Conservation (phyloP, 2,888 invertebrate genomes). For the Oscheius sp. region DNA sequence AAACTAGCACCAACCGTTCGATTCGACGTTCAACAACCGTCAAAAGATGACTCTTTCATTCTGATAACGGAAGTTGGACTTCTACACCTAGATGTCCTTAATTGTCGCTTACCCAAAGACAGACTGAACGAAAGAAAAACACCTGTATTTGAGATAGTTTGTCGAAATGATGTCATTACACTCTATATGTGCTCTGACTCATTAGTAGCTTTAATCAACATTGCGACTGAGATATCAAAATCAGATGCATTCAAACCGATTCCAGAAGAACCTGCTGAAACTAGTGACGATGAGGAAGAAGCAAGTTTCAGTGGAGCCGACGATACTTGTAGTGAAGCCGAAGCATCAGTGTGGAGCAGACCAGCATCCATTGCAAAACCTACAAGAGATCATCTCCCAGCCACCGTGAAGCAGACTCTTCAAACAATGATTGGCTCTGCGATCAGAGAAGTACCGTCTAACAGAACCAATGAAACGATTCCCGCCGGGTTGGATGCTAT, state of each 20-base stretch:
- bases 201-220: slow-evolving; percentile 54
- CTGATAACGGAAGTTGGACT: slow-evolving; percentile 51
- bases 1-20: slow-evolving; percentile 31
- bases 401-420: slow-evolving; percentile 8
- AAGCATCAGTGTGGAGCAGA: slow-evolving; percentile 25
- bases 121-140: slow-evolving; percentile 30
- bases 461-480: slow-evolving; percentile 30
- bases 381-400: background rate
- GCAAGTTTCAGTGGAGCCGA: background rate
- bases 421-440: slow-evolving; percentile 54
- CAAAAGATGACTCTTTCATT: slow-evolving; percentile 37
- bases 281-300: slow-evolving; percentile 23
- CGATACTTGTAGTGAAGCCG: slow-evolving; percentile 28
- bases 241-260: slow-evolving; percentile 43
- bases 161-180: slow-evolving; percentile 39
- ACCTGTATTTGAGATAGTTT: slow-evolving; percentile 51
- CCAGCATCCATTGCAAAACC: slow-evolving; percentile 24
- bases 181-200: slow-evolving; percentile 68
- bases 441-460: slow-evolving; percentile 34
- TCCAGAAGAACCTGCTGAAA: background rate
- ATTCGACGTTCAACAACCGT: slow-evolving; percentile 21
- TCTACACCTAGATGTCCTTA: slow-evolving; percentile 50
- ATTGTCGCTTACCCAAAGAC: slow-evolving; percentile 33
- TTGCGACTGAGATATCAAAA: slow-evolving; percentile 52
- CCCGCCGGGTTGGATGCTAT: slow-evolving; percentile 45